phyloP scores from a whole-genome alignment of 2,888 invertebrate species.

The Lacanobia oleracea region DNA sequence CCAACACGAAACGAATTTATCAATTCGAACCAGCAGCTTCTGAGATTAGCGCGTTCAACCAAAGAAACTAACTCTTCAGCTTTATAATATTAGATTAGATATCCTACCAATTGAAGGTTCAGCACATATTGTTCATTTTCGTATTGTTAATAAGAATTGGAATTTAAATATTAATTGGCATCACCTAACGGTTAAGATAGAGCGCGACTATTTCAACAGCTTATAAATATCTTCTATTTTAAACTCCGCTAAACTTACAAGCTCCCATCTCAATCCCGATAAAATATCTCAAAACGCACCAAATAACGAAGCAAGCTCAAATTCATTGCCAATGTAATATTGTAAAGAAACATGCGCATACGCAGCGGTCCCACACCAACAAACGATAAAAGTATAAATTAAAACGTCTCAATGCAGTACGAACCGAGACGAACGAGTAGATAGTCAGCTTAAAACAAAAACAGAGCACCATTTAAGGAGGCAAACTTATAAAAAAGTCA shows the following conservation, averaged over 20 bases:
- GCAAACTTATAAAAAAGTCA: slow-evolving; percentile 74
- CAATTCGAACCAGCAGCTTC: too few relatives aligned
- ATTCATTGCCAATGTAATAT: slow-evolving; percentile 46
- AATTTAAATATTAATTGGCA: neutral
- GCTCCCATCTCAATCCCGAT: neutral
- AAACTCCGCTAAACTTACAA: neutral
- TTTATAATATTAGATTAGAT: too few relatives aligned
- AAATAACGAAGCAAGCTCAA: slow-evolving; percentile 34
- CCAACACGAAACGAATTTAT: too few relatives aligned
- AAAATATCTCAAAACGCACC: slow-evolving; percentile 31
- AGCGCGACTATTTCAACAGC: neutral
- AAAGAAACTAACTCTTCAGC: too few relatives aligned
- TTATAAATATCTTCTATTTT: neutral
- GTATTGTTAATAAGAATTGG: neutral
- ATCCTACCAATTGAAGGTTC: neutral
- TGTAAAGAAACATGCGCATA: slow-evolving; percentile 56
- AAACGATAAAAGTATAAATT: slow-evolving; percentile 85
- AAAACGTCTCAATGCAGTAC: slow-evolving; percentile 84
- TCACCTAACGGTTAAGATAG: neutral
- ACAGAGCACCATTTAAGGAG: slow-evolving; percentile 77
- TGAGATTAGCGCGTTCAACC: too few relatives aligned
- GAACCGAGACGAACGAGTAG: slow-evolving; percentile 77
- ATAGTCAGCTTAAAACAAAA: slow-evolving; percentile 83
- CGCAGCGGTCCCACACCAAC: slow-evolving; percentile 63
- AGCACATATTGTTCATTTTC: neutral